Base-by-base conservation (phyloP, 2,797 vertebrate genomes). In the Diplodus puntazzo region DNA sequence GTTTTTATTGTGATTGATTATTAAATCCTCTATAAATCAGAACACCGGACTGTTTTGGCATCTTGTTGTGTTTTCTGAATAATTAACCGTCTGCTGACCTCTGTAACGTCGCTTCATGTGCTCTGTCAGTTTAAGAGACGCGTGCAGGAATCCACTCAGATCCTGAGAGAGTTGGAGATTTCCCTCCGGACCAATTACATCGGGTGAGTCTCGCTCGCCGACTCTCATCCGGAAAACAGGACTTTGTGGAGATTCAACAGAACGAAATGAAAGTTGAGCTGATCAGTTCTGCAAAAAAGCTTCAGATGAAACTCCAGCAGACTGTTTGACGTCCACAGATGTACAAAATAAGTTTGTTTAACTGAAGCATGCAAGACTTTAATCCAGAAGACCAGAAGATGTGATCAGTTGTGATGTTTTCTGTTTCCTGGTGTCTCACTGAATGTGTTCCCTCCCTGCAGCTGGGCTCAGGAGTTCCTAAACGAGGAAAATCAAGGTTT, bases 401-500 rank as follows among this genome's bases (percentile, higher is more conserved):
- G 30, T 61, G 0, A n/a, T 34, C 3, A 30, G 42, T 46, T n/a
- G 9, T 49, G 17, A 27, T 23, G 11, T 66, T 20, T 58, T 16
- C 20, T 10, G 20, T 45, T 18, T 46, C 11, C 5, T 16, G 10
- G 50, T 46, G 16, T 58, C 16, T 12, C 5, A 27, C 30, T 59
- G 10, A 30, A 20, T 1, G 2, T 27, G 21, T 16, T 64, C 50
- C 74, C 7, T 45, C 8, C 20, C 1, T 48, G 6, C 87, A 99
- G 98, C 48, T 99, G 98, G 98, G 98, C 98, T 75, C 94, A 98
- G 92, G 98, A 99, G 84, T 99, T 99, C 86, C 95, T 99, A 25
- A 98, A 95, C 5, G 95, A 97, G 67, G 96, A 98, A 79, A 98
- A 98, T 90, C 96, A 94, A 0, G 98, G 98, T 11, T 88, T 99